Percentiles rank a stretch among this genome's conserved stretches.
Evolutionary conservation across 2,888 invertebrate genomes (phyloP).

Genomic region (Argyresthia goedartella): DNA sequence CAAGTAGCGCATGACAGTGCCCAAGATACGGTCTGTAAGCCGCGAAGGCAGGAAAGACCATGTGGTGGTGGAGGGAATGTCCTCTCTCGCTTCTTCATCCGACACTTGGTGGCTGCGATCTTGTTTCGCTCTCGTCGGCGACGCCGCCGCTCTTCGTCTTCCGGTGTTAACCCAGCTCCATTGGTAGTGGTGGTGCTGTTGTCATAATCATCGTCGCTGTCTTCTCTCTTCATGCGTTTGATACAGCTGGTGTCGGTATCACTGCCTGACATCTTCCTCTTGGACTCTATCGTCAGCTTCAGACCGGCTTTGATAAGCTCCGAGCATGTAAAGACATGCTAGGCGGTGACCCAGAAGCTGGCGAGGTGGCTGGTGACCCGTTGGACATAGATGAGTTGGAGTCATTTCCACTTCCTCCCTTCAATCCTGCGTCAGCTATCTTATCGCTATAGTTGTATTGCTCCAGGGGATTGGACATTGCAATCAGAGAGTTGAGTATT

Average conservation of each 20-base stretch:
- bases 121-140: conserved; percentile 92
- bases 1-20: too few relatives aligned
- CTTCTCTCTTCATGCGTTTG: conserved; percentile 68
- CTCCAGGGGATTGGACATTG: conserved; percentile 92
- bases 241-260: conserved; percentile 57
- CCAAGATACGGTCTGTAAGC: too few relatives aligned
- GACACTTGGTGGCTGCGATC: conserved; percentile 94
- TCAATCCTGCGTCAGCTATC: conserved; percentile 50
- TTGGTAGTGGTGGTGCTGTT: conserved; percentile 68
- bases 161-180: conserved; percentile 81
- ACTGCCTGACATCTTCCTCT: conserved; percentile 82
- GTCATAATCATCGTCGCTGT: conserved; percentile 74
- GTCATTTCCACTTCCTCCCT: conserved; percentile 61
- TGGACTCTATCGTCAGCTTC: conserved; percentile 91
- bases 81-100: conserved; percentile 92
- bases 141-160: conserved; percentile 90
- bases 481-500: conserved; percentile 91
- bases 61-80: too few relatives aligned
- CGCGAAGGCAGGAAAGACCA: too few relatives aligned
- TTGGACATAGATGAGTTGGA: conserved; percentile 67
- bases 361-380: conserved; percentile 73
- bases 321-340: conserved; percentile 83
- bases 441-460: conserved; percentile 70
- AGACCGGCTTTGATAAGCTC: conserved; percentile 92
- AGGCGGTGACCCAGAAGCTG: conserved; percentile 68